These are phyloP conservation scores for Drosophila mulleri DNA, from an alignment of 2,888 invertebrate species.

Conservation along the genomic window DNA sequence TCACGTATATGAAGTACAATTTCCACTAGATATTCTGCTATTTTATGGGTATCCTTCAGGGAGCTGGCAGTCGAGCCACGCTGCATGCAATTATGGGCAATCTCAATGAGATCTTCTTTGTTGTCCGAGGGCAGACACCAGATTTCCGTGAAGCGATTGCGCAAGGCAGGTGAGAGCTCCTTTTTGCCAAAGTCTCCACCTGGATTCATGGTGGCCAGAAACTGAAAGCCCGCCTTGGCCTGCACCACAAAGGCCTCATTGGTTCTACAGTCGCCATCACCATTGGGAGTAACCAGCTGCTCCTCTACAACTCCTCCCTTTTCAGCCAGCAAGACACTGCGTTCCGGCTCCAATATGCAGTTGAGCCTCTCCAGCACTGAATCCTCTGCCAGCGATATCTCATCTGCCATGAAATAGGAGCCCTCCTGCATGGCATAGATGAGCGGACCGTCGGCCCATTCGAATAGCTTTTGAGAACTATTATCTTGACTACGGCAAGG, in stretches of 20 bases:
- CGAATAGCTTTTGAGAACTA: constrained; percentile 89
- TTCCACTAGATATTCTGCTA: constrained; percentile 91
- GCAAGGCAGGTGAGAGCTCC: constrained; percentile 97
- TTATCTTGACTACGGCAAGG: constrained; percentile 87
- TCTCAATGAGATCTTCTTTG: constrained; percentile 90
- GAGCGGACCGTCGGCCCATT: constrained; percentile 99
- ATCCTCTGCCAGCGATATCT: constrained; percentile 99
- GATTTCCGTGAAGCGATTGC: constrained; percentile 99
- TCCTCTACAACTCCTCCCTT: constrained; percentile 89
- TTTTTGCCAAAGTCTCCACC: constrained; percentile 99
- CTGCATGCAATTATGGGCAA: constrained; percentile 92
- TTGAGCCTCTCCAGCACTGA: constrained; percentile 98
- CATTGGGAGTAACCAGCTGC: constrained; percentile 52
- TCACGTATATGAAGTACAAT: constrained; percentile 92
- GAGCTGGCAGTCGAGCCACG: constrained; percentile 72
- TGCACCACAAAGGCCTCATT: constrained; percentile 87
- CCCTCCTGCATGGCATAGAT: constrained; percentile 96
- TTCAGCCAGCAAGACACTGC: constrained; percentile 95
- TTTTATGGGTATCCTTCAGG: constrained; percentile 78
- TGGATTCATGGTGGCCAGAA: constrained; percentile 99
- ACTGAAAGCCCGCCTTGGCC: constrained; percentile 92
- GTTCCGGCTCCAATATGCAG: constrained; percentile 96
- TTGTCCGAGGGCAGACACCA: constrained; percentile 95
- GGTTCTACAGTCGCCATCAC: constrained; percentile 51
- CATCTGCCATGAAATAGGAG: constrained; percentile 96